A percentile compares a stretch with the other conserved stretches of the same genome.
These are phyloP conservation scores for Limenitis camilla DNA, from an alignment of 2,888 invertebrate species.

Conservation along the genomic window DNA sequence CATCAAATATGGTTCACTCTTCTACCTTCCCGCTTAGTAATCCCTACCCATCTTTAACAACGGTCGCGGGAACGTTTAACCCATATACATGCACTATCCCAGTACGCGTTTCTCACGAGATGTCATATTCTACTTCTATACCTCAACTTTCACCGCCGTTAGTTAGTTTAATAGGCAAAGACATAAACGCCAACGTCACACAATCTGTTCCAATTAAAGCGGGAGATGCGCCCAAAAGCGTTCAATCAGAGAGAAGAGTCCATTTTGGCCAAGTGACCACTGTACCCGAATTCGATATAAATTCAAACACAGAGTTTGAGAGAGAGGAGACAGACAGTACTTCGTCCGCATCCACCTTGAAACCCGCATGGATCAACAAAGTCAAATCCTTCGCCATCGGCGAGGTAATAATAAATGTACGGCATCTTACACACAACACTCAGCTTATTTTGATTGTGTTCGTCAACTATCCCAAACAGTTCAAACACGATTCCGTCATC, in stretches of 20 bases:
- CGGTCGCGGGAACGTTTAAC: constrained; percentile 67
- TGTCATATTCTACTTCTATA: constrained; percentile 36
- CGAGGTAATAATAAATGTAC: constrained; percentile 71
- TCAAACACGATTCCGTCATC: constrained; percentile 46
- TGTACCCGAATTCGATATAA: constrained; percentile 53
- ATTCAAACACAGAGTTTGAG: constrained; percentile 53
- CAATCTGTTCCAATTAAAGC: constrained; percentile 40
- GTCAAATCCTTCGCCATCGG: constrained; percentile 72
- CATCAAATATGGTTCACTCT: constrained; percentile 59
- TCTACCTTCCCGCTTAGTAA: constrained; percentile 64
- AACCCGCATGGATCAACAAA: constrained; percentile 72
- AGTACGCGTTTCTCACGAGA: constrained; percentile 43
- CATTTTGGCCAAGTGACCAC: constrained; percentile 66
- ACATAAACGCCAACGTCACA: constrained; percentile 57
- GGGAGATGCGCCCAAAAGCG: constrained; percentile 51
- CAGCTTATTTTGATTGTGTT: constrained; percentile 73
- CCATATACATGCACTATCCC: constrained; percentile 61
- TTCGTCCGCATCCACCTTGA: constrained; percentile 54
- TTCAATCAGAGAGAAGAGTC: constrained; percentile 68
- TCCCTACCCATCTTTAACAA: constrained; percentile 64
- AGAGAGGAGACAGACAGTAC: constrained; percentile 44
- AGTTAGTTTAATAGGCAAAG: constrained; percentile 48
- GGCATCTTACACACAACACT: constrained; percentile 60
- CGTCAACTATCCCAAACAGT: constrained; percentile 65
- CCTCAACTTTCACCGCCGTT: constrained; percentile 41